Conservation (phyloP, 1,140 invertebrate species). For the Sarcophaga peregrina region DNA sequence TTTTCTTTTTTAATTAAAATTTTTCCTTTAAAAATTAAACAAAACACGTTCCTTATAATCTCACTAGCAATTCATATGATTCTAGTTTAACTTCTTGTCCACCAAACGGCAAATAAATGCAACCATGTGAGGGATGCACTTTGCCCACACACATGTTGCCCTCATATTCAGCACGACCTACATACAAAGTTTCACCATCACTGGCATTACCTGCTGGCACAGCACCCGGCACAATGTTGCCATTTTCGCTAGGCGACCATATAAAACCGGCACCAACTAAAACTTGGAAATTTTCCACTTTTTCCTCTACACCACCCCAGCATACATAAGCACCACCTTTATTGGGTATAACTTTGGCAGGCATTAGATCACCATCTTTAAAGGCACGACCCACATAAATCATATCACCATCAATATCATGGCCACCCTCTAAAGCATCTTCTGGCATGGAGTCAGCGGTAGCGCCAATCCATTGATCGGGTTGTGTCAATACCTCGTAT, state of each 20-base stretch:
- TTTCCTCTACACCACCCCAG: conserved; percentile 66
- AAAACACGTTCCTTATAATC: conserved; percentile 29
- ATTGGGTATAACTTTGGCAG: conserved; percentile 65
- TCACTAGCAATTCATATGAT: conserved; percentile 70
- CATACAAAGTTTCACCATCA: conserved; percentile 73
- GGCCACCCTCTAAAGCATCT: conserved; percentile 66
- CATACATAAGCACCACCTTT: conserved; percentile 65
- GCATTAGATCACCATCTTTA: conserved; percentile 65
- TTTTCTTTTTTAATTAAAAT: too few species aligned
- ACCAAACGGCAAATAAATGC: conserved; percentile 74
- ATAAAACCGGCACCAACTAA: conserved; percentile 64
- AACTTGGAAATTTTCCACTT: conserved; percentile 65
- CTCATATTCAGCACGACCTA: conserved; percentile 72
- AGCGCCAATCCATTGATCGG: conserved; percentile 54
- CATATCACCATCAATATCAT: conserved; percentile 66
- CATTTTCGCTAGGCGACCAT: conserved; percentile 69
- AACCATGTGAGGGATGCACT: conserved; percentile 73
- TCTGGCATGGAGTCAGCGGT: conserved; percentile 52
- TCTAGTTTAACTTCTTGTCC: conserved; percentile 68
- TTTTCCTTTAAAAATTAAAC: too few species aligned
- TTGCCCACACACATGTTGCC: conserved; percentile 70
- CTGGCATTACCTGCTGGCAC: conserved; percentile 71
- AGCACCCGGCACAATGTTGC: conserved; percentile 69
- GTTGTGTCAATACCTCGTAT: conserved; percentile 58
- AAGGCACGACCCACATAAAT: conserved; percentile 67